Base-by-base conservation (phyloP, 2,888 invertebrate genomes). In the Sphaerophoria taeniata region DNA sequence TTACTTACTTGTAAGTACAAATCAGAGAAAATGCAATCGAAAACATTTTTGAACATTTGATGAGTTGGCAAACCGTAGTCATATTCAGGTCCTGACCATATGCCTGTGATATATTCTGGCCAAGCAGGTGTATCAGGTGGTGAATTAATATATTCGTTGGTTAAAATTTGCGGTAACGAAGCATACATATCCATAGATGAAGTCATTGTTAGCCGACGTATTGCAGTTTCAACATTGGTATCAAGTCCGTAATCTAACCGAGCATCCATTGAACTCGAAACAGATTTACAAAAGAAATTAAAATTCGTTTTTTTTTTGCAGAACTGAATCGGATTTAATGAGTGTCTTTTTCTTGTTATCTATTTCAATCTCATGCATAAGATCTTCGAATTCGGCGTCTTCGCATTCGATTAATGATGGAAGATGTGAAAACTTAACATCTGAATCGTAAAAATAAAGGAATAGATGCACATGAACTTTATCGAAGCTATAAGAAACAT, bases 241-340 rank as follows among this genome's bases (percentile, higher is more conserved):
- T 97, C 96, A 11, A 97, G 94, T 0, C 97, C 96, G 87, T 94
- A 94, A 89, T 97, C 97, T 51, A 97, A 92, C 56, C 98, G 94
- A 11, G 95, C 94, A 91, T 97, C 96, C 90, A 96, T 93, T 3
- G 96, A 95, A 87, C 95, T 94, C 0, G 95, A 95, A 87, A 94
- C 93, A 33, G 94, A 93, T 87, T 90, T 92, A 88, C 91, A 90
- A 84, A 90, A 90, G 88, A 90, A 91, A 84, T 91, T 92, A n/a
- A 91, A 91, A 5, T 90, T 91, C n/a, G 69, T 90, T 92, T 78
- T 91, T 91, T 87, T 90, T 91, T 7, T 91, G 88, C 0, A 90
- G 89, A 55, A 89, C 89, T 34, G 89, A 90, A 60, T 93, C 92
- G 45, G 94, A 93, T 77, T 94, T 93, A 77, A 95, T 93, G 82